A percentile compares a stretch with the other conserved stretches of the same genome.
Evolutionary conservation across 2,888 invertebrate genomes (phyloP).

Genomic region (Lepidochitona cinerea): DNA sequence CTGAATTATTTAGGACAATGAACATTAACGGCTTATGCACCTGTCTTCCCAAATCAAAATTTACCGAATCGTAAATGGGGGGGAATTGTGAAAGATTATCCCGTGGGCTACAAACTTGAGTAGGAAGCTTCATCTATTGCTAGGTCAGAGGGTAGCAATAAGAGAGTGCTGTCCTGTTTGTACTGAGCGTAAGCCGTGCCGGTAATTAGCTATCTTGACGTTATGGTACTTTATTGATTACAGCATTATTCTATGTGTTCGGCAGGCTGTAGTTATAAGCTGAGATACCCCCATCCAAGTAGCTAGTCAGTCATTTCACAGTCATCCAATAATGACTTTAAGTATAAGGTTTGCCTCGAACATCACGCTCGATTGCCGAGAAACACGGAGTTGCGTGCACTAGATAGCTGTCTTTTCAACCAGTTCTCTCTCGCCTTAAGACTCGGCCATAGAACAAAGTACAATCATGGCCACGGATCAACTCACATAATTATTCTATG

Average conservation of each 20-base stretch:
- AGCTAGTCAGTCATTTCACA: background rate
- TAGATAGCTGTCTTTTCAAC: background rate
- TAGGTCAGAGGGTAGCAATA: too few species aligned
- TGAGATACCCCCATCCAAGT: background rate
- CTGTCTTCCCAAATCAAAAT: too few species aligned
- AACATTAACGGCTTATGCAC: too few species aligned
- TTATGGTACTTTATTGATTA: background rate
- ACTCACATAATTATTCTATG: background rate
- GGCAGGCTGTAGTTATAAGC: background rate
- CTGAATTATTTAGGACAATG: too few species aligned
- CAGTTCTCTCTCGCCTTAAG: background rate
- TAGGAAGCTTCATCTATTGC: too few species aligned
- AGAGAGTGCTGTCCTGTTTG: too few species aligned
- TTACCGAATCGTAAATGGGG: too few species aligned
- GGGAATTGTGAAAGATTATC: too few species aligned
- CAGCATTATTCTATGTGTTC: background rate
- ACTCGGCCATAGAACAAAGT: background rate
- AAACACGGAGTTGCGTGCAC: background rate
- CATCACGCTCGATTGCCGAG: background rate
- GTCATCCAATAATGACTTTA: background rate
- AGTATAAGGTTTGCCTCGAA: background rate
- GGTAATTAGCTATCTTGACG: background rate
- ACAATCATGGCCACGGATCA: background rate
- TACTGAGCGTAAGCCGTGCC: too few species aligned
- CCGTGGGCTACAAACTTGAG: too few species aligned